These are phyloP conservation scores for Barnardius zonarius DNA, from an alignment of 2,113 vertebrate species.

Conservation along the genomic window DNA sequence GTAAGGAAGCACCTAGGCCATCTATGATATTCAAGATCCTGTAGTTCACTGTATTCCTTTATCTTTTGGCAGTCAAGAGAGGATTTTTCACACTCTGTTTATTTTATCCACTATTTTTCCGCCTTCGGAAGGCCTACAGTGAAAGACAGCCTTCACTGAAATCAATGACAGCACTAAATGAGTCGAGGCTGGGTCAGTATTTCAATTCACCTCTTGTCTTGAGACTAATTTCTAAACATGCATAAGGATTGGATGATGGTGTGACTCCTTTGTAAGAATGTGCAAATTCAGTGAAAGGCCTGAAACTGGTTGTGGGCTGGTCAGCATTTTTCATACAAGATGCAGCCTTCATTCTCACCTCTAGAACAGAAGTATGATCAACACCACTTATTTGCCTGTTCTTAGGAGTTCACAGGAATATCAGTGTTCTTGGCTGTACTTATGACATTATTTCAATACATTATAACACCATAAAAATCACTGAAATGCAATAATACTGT, in stretches of 20 bases:
- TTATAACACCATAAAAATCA: background rate
- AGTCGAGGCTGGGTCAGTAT: background rate
- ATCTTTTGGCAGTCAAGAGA: background rate
- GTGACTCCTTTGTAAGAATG: background rate
- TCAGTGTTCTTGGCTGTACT: background rate
- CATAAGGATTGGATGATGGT: background rate
- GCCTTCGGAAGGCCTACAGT: background rate
- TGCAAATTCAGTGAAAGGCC: background rate
- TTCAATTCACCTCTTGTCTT: background rate
- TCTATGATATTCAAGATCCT: background rate
- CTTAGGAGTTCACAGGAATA: background rate
- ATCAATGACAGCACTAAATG: background rate
- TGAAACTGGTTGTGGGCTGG: background rate
- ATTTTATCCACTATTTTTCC: background rate
- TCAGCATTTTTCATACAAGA: background rate
- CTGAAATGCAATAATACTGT: slow-evolving; percentile 3
- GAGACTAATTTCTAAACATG: background rate
- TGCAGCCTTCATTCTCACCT: background rate
- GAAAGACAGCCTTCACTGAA: background rate
- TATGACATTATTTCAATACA: background rate
- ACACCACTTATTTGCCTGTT: background rate
- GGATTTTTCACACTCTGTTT: background rate
- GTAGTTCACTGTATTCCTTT: background rate
- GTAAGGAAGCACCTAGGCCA: background rate
- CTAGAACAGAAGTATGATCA: background rate